Evolutionary conservation across 2,888 invertebrate species (phyloP).

Genomic region (Drosophila nigritarsus): DNA sequence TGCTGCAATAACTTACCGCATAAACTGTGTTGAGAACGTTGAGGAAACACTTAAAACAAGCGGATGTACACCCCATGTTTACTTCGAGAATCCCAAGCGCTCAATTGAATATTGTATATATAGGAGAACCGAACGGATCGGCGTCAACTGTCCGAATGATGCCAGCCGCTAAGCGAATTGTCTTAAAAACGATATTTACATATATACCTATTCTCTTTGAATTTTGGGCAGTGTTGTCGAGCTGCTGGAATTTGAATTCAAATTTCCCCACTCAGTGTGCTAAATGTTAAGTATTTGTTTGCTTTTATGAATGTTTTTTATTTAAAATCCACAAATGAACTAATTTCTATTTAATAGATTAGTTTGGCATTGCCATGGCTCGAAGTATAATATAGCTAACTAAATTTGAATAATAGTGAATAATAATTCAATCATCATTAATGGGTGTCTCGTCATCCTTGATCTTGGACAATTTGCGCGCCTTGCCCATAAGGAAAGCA

Average conservation of each 20-base stretch:
- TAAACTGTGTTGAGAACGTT: slow-evolving; percentile 70
- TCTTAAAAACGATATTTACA: slow-evolving; percentile 2
- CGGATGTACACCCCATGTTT: slow-evolving; percentile 79
- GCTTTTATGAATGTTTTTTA: slow-evolving; percentile 8
- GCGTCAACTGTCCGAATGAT: slow-evolving; percentile 33
- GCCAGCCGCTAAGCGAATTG: slow-evolving; percentile 2
- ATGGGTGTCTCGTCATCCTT: slow-evolving; percentile 72
- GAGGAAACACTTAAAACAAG: slow-evolving; percentile 71
- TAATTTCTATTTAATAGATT: slow-evolving; percentile 43
- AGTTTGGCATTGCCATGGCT: slow-evolving; percentile 36
- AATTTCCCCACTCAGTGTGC: slow-evolving; percentile 3
- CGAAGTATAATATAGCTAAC: slow-evolving; percentile 15
- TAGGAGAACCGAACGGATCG: slow-evolving; percentile 40
- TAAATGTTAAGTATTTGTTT: not conserved
- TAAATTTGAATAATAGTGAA: slow-evolving; percentile 16
- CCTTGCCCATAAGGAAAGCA: slow-evolving; percentile 65
- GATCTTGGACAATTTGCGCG: slow-evolving; percentile 62
- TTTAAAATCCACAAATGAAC: slow-evolving; percentile 39
- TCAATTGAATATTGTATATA: slow-evolving; percentile 6
- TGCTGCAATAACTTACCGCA: slow-evolving; percentile 63
- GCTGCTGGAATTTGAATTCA: slow-evolving; percentile 22
- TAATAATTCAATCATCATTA: slow-evolving; percentile 46
- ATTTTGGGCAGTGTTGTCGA: slow-evolving; percentile 47
- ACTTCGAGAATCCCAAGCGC: not conserved
- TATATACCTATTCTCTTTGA: slow-evolving; percentile 2